Base-by-base conservation (phyloP, 1,140 invertebrate species). In the Plodia interpunctella region DNA sequence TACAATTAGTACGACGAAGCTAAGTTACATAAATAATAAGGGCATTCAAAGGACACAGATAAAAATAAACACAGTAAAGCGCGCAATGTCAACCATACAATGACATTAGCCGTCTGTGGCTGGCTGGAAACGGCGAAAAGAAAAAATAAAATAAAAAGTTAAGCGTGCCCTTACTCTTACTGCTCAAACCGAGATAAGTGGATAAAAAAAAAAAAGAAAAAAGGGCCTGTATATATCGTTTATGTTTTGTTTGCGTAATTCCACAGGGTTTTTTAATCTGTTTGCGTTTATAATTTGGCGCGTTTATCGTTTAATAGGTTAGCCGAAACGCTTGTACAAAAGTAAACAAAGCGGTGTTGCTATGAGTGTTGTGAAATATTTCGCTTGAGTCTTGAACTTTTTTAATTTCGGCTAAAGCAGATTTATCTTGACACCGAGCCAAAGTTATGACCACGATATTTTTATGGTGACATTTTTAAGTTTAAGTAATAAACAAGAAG, bases 211-310 rank as follows among this genome's bases (percentile, higher is more conserved):
- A 38, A 50, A 17, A 13, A 51, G 49, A 20, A 51, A 51, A 51
- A 51, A 21, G 3, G 0, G 11, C 8, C 17, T 17, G 49, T 51
- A 21, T 20, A 51, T 18, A 51, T 1, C 21, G 25, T 30, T 54
- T 13, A 54, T 1, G 21, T 1, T 5, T 32, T 30, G 53, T 55
- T 55, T 32, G 25, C 53, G 11, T 55, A 35, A 53, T 21, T 53
- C 21, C 21, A 15, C 15, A 5, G 53, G 53, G 53, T 55, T 55
- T 55, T 55, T 55, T 55, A 55, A 55, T 55, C 53, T 55, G 53
- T 55, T 55, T 15, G 15, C 28, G 17, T 30, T 55, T 32, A 19
- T 55, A 55, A 55, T 35, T 55, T 35, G 28, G 17, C 25, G 53
- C 53, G 21, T 54, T 54, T 54, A 54, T 54, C 52, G 25, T 25